Percentiles rank a stretch among this genome's conserved stretches.
These are phyloP conservation scores for Zeus faber DNA, from an alignment of 2,113 vertebrate genomes.

Conservation along the genomic window DNA sequence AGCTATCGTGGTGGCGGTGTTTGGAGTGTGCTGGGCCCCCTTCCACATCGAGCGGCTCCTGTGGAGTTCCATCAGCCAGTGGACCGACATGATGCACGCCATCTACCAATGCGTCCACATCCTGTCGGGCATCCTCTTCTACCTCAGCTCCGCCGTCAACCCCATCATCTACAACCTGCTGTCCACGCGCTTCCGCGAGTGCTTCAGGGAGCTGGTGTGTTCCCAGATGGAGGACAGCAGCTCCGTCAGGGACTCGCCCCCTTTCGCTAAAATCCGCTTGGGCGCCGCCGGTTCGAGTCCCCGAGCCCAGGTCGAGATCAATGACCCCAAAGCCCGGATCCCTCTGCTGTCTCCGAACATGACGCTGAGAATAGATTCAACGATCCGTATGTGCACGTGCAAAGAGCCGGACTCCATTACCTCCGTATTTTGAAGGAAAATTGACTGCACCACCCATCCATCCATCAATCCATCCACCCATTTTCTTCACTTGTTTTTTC, in stretches of 20 bases:
- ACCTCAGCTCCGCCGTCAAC: constrained; percentile 76
- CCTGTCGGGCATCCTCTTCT: constrained; percentile 73
- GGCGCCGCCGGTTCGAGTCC: constrained; percentile 24
- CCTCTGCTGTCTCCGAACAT: constrained; percentile 38
- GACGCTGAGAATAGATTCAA: constrained; percentile 21
- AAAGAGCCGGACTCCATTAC: constrained; percentile 32
- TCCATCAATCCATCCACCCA: no score
- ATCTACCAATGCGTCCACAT: constrained; percentile 78
- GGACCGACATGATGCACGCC: constrained; percentile 71
- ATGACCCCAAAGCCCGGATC: constrained; percentile 24
- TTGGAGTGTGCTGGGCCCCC: constrained; percentile 73
- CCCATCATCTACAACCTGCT: constrained; percentile 77
- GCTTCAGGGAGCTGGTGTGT: constrained; percentile 68
- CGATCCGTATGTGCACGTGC: constrained; percentile 28
- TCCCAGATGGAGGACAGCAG: constrained; percentile 33
- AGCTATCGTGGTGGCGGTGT: constrained; percentile 68
- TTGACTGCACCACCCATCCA: no score
- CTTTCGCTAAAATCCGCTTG: constrained; percentile 49
- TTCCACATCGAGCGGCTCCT: constrained; percentile 75
- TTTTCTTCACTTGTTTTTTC: no score
- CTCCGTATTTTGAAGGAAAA: constrained; percentile 37
- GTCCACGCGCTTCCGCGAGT: constrained; percentile 73
- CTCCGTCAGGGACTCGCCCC: constrained; percentile 58
- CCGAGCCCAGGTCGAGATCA: constrained; percentile 14
- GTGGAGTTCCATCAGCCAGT: constrained; percentile 74